phyloP scores from a whole-genome alignment of 2,113 vertebrate genomes.

The Helogale parvula region DNA sequence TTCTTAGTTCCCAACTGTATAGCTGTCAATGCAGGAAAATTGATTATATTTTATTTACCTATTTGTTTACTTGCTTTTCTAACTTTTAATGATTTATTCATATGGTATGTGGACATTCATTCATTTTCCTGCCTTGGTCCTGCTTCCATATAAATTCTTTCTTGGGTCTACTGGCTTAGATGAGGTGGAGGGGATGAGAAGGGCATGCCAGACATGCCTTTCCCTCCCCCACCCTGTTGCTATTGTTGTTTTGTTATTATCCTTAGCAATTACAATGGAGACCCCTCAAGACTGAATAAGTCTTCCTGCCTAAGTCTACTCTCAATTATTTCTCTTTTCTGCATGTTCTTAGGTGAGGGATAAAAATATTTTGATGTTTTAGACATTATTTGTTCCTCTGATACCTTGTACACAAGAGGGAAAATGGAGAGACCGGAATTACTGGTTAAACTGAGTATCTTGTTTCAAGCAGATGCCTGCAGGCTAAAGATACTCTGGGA shows the following conservation, averaged over 20 bases:
- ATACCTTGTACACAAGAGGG: not conserved
- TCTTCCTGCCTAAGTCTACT: not conserved
- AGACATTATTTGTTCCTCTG: not conserved
- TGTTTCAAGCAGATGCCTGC: slow-evolving; percentile 28
- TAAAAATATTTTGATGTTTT: slow-evolving; percentile 28
- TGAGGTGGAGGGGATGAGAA: not conserved
- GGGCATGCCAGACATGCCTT: no score
- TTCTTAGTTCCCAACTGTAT: not conserved
- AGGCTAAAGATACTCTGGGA: not conserved
- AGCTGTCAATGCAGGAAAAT: not conserved
- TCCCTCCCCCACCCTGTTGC: accelerated
- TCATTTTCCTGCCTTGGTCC: not conserved
- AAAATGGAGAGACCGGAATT: slow-evolving; percentile 58
- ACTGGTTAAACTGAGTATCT: slow-evolving; percentile 45
- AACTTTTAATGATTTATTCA: not conserved
- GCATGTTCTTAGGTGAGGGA: slow-evolving; percentile 31
- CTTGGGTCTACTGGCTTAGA: not conserved
- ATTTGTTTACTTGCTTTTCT: not conserved
- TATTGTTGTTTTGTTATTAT: not conserved
- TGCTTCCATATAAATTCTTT: not conserved
- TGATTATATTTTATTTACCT: not conserved
- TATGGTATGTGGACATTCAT: not conserved
- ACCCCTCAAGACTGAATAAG: not conserved
- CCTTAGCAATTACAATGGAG: not conserved
- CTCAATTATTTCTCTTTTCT: not conserved